Evolutionary conservation across 2,113 vertebrate genomes (phyloP).

Genomic region (Lepus europaeus): DNA sequence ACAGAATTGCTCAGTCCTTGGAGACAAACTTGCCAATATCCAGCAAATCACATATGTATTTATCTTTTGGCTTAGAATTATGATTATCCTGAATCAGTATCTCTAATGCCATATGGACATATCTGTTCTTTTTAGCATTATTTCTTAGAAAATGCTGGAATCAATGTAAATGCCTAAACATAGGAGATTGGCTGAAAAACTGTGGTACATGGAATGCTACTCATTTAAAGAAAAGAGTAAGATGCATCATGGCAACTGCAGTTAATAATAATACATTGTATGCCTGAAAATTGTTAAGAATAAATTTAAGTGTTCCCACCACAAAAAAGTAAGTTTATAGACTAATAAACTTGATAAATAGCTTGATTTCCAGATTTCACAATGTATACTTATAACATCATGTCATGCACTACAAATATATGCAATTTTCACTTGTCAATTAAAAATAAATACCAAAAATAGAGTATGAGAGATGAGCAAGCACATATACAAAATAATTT

Average conservation of each 20-base stretch:
- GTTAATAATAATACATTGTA: background rate
- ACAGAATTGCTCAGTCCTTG: background rate
- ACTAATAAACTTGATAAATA: background rate
- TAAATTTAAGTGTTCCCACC: background rate
- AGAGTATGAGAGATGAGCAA: background rate
- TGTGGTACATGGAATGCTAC: background rate
- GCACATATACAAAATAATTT: slow-evolving; percentile 1
- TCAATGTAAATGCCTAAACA: background rate
- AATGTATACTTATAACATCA: background rate
- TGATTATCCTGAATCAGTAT: background rate
- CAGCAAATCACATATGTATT: background rate
- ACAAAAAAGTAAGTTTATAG: background rate
- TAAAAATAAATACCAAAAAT: background rate
- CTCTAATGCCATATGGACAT: background rate
- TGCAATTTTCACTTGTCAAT: too few species aligned
- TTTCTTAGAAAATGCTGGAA: background rate
- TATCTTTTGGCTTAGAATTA: background rate
- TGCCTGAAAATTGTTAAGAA: background rate
- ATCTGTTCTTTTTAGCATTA: background rate
- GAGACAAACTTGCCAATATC: background rate
- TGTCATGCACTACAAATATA: background rate
- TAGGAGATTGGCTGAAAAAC: background rate
- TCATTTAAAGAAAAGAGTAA: background rate
- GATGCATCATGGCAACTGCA: background rate
- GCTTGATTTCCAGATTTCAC: background rate